Conservation (phyloP, 2,113 vertebrate genomes). For the Bujurquina vittata region DNA sequence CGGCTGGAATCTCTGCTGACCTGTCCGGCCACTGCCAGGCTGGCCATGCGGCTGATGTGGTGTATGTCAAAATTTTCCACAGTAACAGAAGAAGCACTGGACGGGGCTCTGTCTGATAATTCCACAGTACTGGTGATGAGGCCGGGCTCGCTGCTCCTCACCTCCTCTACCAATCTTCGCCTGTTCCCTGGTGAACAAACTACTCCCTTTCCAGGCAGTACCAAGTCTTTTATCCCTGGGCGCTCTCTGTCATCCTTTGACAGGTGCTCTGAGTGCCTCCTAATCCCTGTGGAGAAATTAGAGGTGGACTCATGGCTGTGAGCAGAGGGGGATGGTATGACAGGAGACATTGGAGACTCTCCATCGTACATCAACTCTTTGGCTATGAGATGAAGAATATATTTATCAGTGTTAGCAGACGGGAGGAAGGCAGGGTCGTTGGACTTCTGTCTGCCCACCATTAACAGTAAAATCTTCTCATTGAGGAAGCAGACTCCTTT, state of each 20-base stretch:
- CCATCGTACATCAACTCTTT: constrained; percentile 83
- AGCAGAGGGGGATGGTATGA: constrained; percentile 39
- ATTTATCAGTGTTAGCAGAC: constrained; percentile 91
- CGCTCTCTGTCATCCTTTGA: constrained; percentile 67
- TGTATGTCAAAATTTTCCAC: constrained; percentile 77
- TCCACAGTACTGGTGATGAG: constrained; percentile 81
- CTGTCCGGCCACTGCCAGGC: constrained; percentile 70
- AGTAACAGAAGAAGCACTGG: constrained; percentile 73
- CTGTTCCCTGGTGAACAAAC: constrained; percentile 75
- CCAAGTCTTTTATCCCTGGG: constrained; percentile 78
- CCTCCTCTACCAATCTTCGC: constrained; percentile 87
- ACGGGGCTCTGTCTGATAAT: constrained; percentile 77
- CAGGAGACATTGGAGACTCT: constrained; percentile 43
- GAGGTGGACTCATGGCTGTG: constrained; percentile 59
- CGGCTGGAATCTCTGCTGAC: constrained; percentile 72
- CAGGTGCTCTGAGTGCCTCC: constrained; percentile 81
- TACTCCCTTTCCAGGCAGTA: constrained; percentile 80
- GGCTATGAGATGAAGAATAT: constrained; percentile 82
- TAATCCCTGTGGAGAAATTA: constrained; percentile 73
- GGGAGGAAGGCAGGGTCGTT: constrained; percentile 89
- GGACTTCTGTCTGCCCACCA: constrained; percentile 90
- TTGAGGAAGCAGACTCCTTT: constrained; percentile 94
- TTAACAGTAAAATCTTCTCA: constrained; percentile 87
- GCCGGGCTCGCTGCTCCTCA: constrained; percentile 82
- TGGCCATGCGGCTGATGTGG: constrained; percentile 66